phyloP scores from a whole-genome alignment of 1,140 invertebrate genomes.

The Heliconius melpomene region DNA sequence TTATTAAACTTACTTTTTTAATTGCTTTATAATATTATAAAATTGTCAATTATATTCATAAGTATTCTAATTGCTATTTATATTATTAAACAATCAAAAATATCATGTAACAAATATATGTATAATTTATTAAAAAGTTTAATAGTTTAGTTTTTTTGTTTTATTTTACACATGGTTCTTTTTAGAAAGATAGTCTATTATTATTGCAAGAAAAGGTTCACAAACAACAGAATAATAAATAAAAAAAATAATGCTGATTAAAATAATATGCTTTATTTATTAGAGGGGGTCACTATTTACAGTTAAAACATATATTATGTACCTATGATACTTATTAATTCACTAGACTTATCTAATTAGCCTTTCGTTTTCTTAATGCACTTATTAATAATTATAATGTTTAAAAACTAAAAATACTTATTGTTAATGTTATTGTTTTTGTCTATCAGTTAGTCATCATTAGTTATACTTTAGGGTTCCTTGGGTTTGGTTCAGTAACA shows the following conservation, averaged over 20 bases:
- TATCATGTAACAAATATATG: no score
- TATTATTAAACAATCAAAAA: no score
- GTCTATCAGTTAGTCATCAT: neutral
- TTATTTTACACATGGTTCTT: neutral
- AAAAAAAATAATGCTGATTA: neutral
- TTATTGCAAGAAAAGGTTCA: no score
- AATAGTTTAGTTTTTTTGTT: neutral
- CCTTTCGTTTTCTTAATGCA: conserved; percentile 48
- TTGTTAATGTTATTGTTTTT: no score
- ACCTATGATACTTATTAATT: conserved; percentile 31
- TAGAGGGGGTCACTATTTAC: conserved; percentile 28
- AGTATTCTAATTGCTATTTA: no score
- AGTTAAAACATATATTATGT: conserved; percentile 23
- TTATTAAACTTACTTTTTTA: no score
- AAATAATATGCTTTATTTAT: conserved; percentile 9
- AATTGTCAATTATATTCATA: no score
- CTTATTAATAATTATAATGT: neutral
- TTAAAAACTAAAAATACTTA: neutral
- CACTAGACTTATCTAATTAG: conserved; percentile 48
- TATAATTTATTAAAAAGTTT: no score
- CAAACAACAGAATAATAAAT: neutral
- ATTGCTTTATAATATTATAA: no score
- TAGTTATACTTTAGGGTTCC: conserved; percentile 50
- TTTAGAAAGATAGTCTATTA: no score
- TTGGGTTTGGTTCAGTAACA: conserved; percentile 66